Evolutionary conservation across 2,113 vertebrate genomes (phyloP).

Genomic region (Scomber japonicus): DNA sequence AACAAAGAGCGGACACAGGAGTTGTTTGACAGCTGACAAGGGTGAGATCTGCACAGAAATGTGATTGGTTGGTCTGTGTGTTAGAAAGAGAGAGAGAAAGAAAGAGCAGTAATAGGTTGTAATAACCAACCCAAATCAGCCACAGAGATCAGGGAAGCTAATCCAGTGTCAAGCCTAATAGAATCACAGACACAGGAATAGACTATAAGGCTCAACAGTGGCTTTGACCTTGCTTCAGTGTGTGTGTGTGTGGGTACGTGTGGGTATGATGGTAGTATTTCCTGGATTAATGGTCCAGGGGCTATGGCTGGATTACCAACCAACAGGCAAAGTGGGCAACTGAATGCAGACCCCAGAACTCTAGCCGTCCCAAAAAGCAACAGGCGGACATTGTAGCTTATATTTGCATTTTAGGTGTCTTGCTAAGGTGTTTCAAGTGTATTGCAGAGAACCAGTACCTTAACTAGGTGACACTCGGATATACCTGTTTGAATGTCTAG

Average conservation of each 20-base stretch:
- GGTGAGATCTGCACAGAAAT: conserved; percentile 11
- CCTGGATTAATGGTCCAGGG: conserved; percentile 31
- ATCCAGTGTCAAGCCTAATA: conserved; percentile 75
- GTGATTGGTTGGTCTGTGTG: neutral
- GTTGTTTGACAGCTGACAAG: conserved; percentile 1
- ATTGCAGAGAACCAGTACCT: no score
- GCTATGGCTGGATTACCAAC: neutral
- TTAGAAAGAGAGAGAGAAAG: conserved; percentile 7
- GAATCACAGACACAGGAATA: conserved; percentile 77
- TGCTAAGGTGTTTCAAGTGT: no score
- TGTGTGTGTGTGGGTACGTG: conserved; percentile 26
- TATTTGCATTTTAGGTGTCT: no score
- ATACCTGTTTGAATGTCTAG: no score
- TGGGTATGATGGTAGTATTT: conserved; percentile 39
- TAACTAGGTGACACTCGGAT: no score
- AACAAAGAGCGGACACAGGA: neutral
- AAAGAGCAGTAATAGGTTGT: conserved; percentile 47
- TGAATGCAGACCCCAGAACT: neutral
- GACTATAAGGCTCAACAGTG: conserved; percentile 58
- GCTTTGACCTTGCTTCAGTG: conserved; percentile 59
- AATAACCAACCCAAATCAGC: conserved; percentile 64
- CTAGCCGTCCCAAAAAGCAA: neutral
- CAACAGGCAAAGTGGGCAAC: neutral
- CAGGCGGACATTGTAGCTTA: no score
- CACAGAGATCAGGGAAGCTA: conserved; percentile 66